phyloP scores from a whole-genome alignment of 2,113 vertebrate species.

The Gobiocypris rarus region DNA sequence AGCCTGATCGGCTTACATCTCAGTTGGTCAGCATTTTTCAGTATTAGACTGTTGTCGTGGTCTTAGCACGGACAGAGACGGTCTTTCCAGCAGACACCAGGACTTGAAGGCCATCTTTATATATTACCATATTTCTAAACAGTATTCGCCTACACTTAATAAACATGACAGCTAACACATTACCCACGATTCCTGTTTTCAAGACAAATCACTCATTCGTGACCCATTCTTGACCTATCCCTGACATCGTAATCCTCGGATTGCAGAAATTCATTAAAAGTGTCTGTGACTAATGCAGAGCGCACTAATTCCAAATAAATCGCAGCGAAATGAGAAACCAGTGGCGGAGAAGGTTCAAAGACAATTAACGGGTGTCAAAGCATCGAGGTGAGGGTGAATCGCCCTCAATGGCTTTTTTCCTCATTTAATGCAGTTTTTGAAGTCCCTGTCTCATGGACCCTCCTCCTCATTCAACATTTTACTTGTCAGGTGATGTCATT shows the following conservation, averaged over 20 bases:
- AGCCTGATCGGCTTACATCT: background rate
- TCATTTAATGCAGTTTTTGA: constrained; percentile 46
- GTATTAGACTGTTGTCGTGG: background rate
- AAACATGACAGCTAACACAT: constrained; percentile 30
- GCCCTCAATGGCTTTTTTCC: constrained; percentile 41
- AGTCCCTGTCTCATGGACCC: background rate
- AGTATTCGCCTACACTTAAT: constrained; percentile 37
- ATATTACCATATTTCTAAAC: constrained; percentile 13
- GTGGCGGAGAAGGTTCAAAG: constrained; percentile 56
- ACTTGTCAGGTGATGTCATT: no score
- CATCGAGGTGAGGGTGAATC: constrained; percentile 50
- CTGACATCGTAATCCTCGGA: constrained; percentile 53
- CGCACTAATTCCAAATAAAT: constrained; percentile 44
- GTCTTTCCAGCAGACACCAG: background rate
- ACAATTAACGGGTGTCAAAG: constrained; percentile 61
- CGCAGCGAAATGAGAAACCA: constrained; percentile 53
- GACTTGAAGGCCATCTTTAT: no score
- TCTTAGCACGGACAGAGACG: background rate
- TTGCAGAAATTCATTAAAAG: constrained; percentile 57
- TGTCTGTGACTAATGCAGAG: constrained; percentile 44
- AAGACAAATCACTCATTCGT: constrained; percentile 53
- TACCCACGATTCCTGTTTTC: constrained; percentile 35
- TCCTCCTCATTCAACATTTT: background rate
- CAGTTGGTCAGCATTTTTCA: background rate
- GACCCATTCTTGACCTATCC: constrained; percentile 56